phyloP scores from a whole-genome alignment of 1,140 invertebrate genomes.

The Sycophila sp. region DNA sequence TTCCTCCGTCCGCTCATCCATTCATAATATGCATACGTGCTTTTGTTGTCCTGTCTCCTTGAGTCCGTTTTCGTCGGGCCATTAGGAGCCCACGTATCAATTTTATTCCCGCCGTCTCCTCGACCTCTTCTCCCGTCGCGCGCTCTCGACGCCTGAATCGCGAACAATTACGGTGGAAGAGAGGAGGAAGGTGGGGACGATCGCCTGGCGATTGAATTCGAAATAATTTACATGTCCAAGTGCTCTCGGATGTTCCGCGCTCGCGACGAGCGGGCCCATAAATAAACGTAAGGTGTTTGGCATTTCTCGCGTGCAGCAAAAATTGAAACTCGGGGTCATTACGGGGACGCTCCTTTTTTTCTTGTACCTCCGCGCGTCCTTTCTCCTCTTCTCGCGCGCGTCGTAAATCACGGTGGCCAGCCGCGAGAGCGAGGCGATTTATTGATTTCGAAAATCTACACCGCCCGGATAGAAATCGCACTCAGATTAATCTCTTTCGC shows the following conservation, averaged over 20 bases:
- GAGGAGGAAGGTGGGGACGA: neutral
- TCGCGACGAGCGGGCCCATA: too few species aligned
- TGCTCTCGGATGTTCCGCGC: neutral
- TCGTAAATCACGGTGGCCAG: conserved; percentile 30
- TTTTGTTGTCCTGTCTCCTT: conserved; percentile 59
- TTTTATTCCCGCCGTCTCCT: conserved; percentile 51
- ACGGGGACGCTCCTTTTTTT: neutral
- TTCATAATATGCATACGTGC: conserved; percentile 62
- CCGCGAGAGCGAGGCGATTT: conserved; percentile 34
- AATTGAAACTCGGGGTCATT: conserved; percentile 28
- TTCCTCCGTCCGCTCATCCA: conserved; percentile 56
- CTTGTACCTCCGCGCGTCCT: neutral
- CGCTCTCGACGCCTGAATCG: conserved; percentile 18
- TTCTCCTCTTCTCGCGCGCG: conserved; percentile 15
- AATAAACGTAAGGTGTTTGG: neutral
- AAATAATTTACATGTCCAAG: conserved; percentile 5
- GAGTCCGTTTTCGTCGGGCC: conserved; percentile 56
- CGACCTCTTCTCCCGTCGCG: conserved; percentile 3
- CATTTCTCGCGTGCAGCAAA: neutral
- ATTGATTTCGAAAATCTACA: conserved; percentile 43
- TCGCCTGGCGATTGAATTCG: conserved; percentile 13
- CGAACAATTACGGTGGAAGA: conserved; percentile 9
- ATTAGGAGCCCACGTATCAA: conserved; percentile 63
- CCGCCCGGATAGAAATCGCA: conserved; percentile 33
- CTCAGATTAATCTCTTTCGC: conserved; percentile 34